These are phyloP conservation scores for Apoderus coryli DNA, from an alignment of 2,888 invertebrate genomes.

Conservation along the genomic window DNA sequence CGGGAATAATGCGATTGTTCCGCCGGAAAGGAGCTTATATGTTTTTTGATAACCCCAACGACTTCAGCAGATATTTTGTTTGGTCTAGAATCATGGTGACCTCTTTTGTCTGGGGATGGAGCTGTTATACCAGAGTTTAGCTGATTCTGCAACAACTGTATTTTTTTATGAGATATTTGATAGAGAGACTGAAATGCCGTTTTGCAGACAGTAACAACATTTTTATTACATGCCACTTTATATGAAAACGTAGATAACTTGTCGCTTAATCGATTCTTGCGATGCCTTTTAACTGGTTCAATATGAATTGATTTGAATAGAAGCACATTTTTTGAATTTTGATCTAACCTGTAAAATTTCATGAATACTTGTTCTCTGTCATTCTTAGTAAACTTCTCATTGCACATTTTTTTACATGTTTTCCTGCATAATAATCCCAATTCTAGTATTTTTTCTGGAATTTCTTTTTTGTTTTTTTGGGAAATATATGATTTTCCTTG, in stretches of 20 bases:
- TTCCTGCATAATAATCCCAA: background rate
- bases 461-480: conserved; percentile 2
- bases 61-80: conserved; percentile 11
- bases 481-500: conserved; percentile 2
- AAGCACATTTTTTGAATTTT: conserved; percentile 8
- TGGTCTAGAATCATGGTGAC: conserved; percentile 11
- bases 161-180: conserved; percentile 7
- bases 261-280: conserved; percentile 5
- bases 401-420: conserved; percentile 6
- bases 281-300: conserved; percentile 7
- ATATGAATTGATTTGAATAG: conserved; percentile 8
- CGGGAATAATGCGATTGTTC: conserved; percentile 12
- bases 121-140: conserved; percentile 10
- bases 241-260: conserved; percentile 5
- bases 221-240: conserved; percentile 7
- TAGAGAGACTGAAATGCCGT: conserved; percentile 3
- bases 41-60: conserved; percentile 6
- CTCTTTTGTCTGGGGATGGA: conserved; percentile 11
- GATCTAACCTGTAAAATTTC: conserved; percentile 6
- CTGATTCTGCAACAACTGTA: conserved; percentile 7
- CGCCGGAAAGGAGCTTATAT: conserved; percentile 11
- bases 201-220: conserved; percentile 6
- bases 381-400: conserved; percentile 3
- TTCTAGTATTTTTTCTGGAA: conserved; percentile 1
- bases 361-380: conserved; percentile 6